Base-by-base conservation (phyloP, 2,888 invertebrate species). In the Zele albiditarsus region DNA sequence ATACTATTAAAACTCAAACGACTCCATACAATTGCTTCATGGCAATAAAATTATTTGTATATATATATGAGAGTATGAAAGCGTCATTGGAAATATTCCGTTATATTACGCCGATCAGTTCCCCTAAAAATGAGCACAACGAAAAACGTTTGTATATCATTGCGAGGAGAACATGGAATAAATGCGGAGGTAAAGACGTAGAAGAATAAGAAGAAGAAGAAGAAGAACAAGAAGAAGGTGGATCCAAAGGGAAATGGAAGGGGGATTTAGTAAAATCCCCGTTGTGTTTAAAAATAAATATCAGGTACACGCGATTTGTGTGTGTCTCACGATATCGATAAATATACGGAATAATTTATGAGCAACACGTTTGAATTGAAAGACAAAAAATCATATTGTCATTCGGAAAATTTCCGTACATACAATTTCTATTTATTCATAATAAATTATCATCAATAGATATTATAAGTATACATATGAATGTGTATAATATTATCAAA, bases 261-360 rank as follows among this genome's bases (percentile, higher is more conserved):
- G 20, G 53, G 53, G 10, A 1, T 23, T 20, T 53, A 20, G n/a
- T 20, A 20, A n/a, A 20, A 20, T 20, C 20, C n/a, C 20, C 20
- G 8, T 8, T 53, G 20, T 53, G 53, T 53, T 53, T 63, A 63
- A 63, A 63, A 63, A 63, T 63, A 63, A 63, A 63, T 63, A 31
- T 33, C 63, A 63, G 63, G 63, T 63, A 63, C 63, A 63, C 33
- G 63, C 33, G 38, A 33, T 53, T 53, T 53, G 33, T 33, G 23
- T 63, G 25, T 28, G 28, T 14, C 53, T 53, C 53, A 53, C 53
- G 53, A 53, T 53, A 53, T 53, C 46, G 46, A 53, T 12, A 31
- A 10, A 63, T 63, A 33, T n/a, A 28, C 63, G 38, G 33, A 63
- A 63, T 63, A 63, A 20, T 63, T 63, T 63, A 63, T 38, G 33